Evolutionary conservation across 2,113 vertebrate species (phyloP), one percentile per base, ranked within the genome.

Genomic region (Gymnorhina tibicen): DNA sequence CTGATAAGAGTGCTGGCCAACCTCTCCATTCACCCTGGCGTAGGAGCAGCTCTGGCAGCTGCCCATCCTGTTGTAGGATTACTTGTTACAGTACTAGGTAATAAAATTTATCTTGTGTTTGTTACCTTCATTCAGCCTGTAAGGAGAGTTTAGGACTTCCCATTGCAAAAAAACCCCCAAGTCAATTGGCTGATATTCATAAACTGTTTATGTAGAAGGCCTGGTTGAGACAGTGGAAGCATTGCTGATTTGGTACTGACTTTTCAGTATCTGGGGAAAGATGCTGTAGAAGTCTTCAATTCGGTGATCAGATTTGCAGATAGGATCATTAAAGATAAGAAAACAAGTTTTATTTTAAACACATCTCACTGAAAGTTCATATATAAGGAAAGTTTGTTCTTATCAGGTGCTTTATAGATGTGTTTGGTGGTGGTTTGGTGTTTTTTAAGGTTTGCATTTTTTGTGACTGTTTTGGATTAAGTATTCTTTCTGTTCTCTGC

Each of bases 1-100:
- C 97, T 99, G 97, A 98, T 99, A 81, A 97, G 99, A 28, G 98
- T 99, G 91, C 95, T 99, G 59, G 99, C 99, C 30, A 99, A 99
- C 93, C 87, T 99, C 55, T 98, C 98, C 80, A 97, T 99, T 96
- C 98, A 99, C 87, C 98, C 98, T 0, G 76, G 68, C 1, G 55
- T 98, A 16, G 99, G 99, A 59, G 93, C 97, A 1, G 92, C 97
- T 13, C 95, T 99, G 92, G 98, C 98, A 32, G 46, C 96, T 79
- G 95, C 98, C 94, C 52, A 82, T 4, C 53, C 17, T 15, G 97
- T 98, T 68, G 96, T 99, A 64, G 95, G 97, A 73, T 96, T 99
- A 60, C 98, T 99, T 82, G 96, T 99, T 84, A 97, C 98, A 66
- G 98, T 98, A 2, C 97, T 99, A 44, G 99, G 99, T 99, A 97